Conservation (phyloP, 2,113 vertebrate species). For the Oplegnathus fasciatus region DNA sequence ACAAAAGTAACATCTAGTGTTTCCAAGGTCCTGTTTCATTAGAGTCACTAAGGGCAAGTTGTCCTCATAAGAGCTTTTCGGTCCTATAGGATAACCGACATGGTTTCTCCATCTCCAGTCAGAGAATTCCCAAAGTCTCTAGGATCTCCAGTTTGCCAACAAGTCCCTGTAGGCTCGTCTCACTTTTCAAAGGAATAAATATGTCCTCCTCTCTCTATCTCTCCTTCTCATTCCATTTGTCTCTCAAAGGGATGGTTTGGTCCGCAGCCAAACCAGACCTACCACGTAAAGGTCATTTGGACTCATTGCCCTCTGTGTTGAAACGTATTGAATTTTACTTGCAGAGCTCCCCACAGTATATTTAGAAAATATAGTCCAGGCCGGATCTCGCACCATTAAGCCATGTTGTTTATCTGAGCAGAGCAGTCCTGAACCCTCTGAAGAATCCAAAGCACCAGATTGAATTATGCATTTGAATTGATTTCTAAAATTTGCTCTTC, state of each 20-base stretch:
- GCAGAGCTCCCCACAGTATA: conserved; percentile 59
- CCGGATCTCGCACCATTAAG: conserved; percentile 55
- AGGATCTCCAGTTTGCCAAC: conserved; percentile 77
- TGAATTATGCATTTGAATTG: conserved; percentile 58
- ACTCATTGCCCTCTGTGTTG: conserved; percentile 67
- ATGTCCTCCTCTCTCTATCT: conserved; percentile 62
- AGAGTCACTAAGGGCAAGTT: conserved; percentile 43
- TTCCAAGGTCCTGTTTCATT: conserved; percentile 56
- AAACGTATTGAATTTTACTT: conserved; percentile 73
- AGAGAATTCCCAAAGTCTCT: conserved; percentile 73
- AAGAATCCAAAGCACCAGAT: conserved; percentile 57
- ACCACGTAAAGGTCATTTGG: conserved; percentile 79
- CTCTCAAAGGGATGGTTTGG: conserved; percentile 71
- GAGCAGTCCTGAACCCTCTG: conserved; percentile 28
- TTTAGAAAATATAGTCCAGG: conserved; percentile 61
- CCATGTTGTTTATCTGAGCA: conserved; percentile 55
- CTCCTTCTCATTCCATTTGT: conserved; percentile 70
- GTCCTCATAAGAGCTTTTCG: conserved; percentile 45
- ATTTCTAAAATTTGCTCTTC: conserved; percentile 50
- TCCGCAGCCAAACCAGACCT: conserved; percentile 69
- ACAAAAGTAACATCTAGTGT: conserved; percentile 10
- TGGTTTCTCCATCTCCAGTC: conserved; percentile 66
- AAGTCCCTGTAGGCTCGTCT: conserved; percentile 67
- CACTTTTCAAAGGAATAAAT: conserved; percentile 80
- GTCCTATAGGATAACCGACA: conserved; percentile 57